These are phyloP conservation scores for Myotis vivesi DNA, from an alignment of 2,797 vertebrate species.

Conservation along the genomic window DNA sequence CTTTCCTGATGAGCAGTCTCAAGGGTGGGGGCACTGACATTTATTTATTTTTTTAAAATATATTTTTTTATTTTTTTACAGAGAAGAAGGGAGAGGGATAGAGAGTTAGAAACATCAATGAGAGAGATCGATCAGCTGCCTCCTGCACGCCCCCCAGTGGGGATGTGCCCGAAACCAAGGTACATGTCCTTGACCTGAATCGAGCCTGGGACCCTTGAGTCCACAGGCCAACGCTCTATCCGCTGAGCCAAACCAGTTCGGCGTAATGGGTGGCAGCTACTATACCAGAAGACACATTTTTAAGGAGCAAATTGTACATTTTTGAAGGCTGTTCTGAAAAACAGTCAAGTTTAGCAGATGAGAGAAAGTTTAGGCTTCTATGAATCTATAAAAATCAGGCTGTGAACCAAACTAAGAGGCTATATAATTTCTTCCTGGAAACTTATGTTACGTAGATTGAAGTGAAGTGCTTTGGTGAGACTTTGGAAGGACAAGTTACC, in stretches of 20 bases:
- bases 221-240: no score
- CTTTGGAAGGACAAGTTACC: constrained; percentile 94
- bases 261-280: constrained; percentile 91
- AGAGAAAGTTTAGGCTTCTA: constrained; percentile 94
- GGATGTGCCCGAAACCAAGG: no score
- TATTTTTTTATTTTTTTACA: no score
- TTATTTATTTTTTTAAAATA: no score
- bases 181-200: no score
- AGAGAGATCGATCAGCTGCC: no score
- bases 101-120: no score
- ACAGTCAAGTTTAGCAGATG: constrained; percentile 90
- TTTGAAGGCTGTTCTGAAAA: constrained; percentile 89
- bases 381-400: constrained; percentile 91
- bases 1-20: constrained; percentile 92
- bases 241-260: no score
- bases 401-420: constrained; percentile 95
- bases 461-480: constrained; percentile 95
- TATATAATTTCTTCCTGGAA: constrained; percentile 96
- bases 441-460: constrained; percentile 95
- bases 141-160: no score
- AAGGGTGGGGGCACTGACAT: constrained; percentile 90
- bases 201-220: no score
- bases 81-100: no score
- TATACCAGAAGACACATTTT: constrained; percentile 93
- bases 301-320: constrained; percentile 94